Evolutionary conservation across 2,797 vertebrate genomes (phyloP).

Genomic region (Podarcis lilfordi): DNA sequence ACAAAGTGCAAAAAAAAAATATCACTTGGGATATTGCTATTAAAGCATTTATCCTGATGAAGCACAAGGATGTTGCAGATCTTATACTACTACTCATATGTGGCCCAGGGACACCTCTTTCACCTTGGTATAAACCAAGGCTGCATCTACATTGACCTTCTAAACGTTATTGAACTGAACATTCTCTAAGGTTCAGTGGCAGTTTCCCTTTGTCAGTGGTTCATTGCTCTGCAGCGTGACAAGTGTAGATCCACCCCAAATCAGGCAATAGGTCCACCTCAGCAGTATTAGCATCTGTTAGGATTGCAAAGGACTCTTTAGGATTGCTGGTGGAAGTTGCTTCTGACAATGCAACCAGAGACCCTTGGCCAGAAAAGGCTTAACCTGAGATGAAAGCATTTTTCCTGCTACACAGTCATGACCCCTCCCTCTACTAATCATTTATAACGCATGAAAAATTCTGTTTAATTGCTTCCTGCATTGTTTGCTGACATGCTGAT

Average conservation of each 20-base stretch:
- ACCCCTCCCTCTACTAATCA: neutral
- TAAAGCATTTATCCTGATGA: neutral
- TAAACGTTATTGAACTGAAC: too few relatives aligned
- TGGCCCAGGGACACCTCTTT: constrained; percentile 71
- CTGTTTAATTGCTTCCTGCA: neutral
- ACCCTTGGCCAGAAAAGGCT: neutral
- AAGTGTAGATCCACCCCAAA: neutral
- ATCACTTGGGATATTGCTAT: neutral
- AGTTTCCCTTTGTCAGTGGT: neutral
- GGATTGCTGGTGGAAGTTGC: neutral
- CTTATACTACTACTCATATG: constrained; percentile 74
- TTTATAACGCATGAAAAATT: neutral
- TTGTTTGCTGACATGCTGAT: neutral
- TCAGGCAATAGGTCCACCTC: neutral
- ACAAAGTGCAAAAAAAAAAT: too few relatives aligned
- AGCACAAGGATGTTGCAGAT: neutral
- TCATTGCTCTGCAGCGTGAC: neutral
- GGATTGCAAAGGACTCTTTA: neutral
- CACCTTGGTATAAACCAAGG: constrained; percentile 45
- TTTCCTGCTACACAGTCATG: neutral
- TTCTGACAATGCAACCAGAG: neutral
- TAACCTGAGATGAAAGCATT: neutral
- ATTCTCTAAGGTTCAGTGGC: too few relatives aligned
- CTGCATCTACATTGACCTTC: too few relatives aligned
- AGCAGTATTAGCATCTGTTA: too few relatives aligned